A percentile compares a stretch with the other conserved stretches of the same genome.
These are phyloP conservation scores for Charina bottae DNA, from an alignment of 2,113 vertebrate genomes.

Conservation along the genomic window DNA sequence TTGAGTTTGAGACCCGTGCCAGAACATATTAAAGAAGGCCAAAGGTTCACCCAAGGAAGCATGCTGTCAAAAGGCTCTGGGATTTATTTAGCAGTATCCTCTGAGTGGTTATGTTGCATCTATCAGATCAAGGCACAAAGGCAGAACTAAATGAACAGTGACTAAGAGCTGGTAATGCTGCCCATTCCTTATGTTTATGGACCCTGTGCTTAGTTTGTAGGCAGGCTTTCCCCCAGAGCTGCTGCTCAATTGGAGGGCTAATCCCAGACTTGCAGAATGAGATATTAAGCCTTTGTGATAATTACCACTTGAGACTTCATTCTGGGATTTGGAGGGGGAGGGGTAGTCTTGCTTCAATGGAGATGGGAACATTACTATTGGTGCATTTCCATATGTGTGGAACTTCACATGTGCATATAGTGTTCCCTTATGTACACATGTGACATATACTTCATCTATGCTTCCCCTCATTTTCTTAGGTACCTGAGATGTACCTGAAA, in stretches of 20 bases:
- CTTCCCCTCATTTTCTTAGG: neutral
- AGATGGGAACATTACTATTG: neutral
- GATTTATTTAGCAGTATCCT: slow-evolving; percentile 9
- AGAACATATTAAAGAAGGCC: neutral
- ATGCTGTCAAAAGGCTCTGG: slow-evolving; percentile 16
- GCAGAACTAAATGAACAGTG: slow-evolving; percentile 33
- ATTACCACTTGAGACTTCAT: neutral
- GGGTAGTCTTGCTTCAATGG: neutral
- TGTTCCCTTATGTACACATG: neutral
- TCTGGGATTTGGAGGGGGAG: neutral
- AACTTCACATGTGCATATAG: neutral
- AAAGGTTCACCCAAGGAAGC: slow-evolving; percentile 28
- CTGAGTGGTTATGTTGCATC: neutral
- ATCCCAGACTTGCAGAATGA: neutral
- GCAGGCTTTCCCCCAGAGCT: neutral
- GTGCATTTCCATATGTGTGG: neutral
- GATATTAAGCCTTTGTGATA: neutral
- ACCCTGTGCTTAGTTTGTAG: neutral
- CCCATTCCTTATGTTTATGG: slow-evolving; percentile 10
- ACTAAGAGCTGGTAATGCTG: slow-evolving; percentile 27
- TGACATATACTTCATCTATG: too few species aligned
- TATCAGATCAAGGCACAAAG: neutral
- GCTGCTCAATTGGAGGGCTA: neutral
- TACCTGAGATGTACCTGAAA: neutral
- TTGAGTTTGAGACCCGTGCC: too few species aligned